A percentile compares a stretch with the other conserved stretches of the same genome.
These are phyloP conservation scores for Podotricha telesiphe DNA, from an alignment of 2,888 invertebrate genomes.

Conservation along the genomic window DNA sequence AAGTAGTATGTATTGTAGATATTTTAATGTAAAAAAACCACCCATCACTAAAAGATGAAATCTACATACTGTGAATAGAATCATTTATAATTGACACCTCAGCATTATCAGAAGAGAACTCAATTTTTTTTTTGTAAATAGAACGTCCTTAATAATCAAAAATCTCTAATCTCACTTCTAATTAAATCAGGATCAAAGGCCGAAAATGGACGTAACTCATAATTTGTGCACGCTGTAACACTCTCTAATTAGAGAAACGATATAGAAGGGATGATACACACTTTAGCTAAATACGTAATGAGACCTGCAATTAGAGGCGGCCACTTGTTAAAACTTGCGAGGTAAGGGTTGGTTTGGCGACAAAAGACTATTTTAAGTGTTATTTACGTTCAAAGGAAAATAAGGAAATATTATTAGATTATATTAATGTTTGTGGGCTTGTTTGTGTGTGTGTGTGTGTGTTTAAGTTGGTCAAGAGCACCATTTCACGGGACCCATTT, in stretches of 20 bases:
- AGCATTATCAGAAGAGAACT: background rate
- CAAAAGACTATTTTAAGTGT: slow-evolving; percentile 31
- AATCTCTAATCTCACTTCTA: background rate
- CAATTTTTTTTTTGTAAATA: too few relatives aligned
- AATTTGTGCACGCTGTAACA: too few relatives aligned
- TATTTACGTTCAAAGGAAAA: slow-evolving; percentile 5
- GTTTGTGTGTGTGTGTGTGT: background rate
- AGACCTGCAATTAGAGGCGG: slow-evolving; percentile 40
- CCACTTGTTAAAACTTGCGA: slow-evolving; percentile 28
- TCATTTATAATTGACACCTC: background rate
- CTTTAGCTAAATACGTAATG: slow-evolving; percentile 30
- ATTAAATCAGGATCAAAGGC: slow-evolving; percentile 12
- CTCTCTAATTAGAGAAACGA: slow-evolving; percentile 34
- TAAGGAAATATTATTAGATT: slow-evolving; percentile 5
- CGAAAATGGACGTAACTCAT: slow-evolving; percentile 22
- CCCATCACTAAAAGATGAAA: background rate
- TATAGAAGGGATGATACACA: slow-evolving; percentile 5
- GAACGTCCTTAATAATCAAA: background rate
- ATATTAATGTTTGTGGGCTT: background rate
- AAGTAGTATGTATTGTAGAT: background rate
- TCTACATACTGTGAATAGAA: background rate
- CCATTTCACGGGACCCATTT: too few relatives aligned
- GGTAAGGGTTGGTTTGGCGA: slow-evolving; percentile 24
- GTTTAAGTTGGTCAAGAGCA: too few relatives aligned
- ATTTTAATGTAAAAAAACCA: background rate